Base-by-base conservation (phyloP, 2,888 invertebrate genomes). In the Lycocerus yunnanus region DNA sequence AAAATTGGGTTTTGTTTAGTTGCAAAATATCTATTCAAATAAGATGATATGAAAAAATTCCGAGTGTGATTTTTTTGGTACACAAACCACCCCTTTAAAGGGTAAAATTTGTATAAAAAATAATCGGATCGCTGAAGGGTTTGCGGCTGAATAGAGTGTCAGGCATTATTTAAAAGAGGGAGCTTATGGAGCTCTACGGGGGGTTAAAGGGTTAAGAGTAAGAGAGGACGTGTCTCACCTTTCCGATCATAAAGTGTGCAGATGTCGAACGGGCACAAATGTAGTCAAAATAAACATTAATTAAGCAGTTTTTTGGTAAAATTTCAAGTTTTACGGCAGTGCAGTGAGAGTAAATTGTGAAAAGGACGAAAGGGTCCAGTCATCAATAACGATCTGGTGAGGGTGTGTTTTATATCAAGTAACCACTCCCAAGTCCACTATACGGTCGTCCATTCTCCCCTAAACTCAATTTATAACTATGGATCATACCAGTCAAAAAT, bases 111-210 rank as follows among this genome's bases (percentile, higher is more conserved):
- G 83, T 81, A 84, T 83, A 85, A 86, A 86, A 86, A 86, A 86
- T 87, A 87, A 87, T 86, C 86, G 85, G 86, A 86, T 87, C 84
- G 82, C 78, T 82, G 83, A 85, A 85, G 85, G 86, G 85, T 83
- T 86, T 87, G 87, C 79, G 87, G 87, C 85, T 83, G 83, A 84
- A 85, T 86, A 82, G 86, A 86, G 86, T 86, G 85, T 86, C 83
- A 81, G 83, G 84, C 82, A 84, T 84, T 85, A 85, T 85, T 84
- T 85, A 83, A 80, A 78, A 78, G 78, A 81, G 80, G 79, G 81
- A 78, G 81, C 78, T 71, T 72, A 73, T 72, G 72, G 80, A 76
- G 78, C 80, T 72, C 81, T 79, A 79, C 79, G 79, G 83, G 83
- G 82, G 80, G 80, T 77, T 74, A 82, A 84, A 84, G 84, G 85